Evolutionary conservation across 2,888 invertebrate species (phyloP).

Genomic region (Callyntrura sp.): DNA sequence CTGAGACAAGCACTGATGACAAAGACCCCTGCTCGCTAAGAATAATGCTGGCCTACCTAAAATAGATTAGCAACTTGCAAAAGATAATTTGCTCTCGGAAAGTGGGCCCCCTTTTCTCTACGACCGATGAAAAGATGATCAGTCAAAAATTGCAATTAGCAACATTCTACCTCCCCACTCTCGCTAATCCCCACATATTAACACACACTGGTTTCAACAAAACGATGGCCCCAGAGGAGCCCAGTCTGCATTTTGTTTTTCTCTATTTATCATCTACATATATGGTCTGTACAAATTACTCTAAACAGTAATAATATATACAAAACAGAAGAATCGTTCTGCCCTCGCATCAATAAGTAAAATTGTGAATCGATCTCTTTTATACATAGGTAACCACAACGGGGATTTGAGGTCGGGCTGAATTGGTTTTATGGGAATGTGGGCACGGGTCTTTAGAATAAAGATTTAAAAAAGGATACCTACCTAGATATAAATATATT

Average conservation of each 20-base stretch:
- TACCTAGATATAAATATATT: no score
- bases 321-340: no score
- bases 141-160: neutral
- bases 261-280: no score
- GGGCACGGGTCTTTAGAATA: conserved; percentile 43
- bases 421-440: conserved; percentile 75
- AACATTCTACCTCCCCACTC: neutral
- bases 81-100: no score
- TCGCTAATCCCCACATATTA: no score
- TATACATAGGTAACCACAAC: conserved; percentile 75
- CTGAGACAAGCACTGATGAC: conserved; percentile 16
- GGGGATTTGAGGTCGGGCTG: conserved; percentile 74
- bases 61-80: neutral
- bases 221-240: no score
- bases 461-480: neutral
- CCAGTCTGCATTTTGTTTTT: no score
- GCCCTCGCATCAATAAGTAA: no score
- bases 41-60: neutral
- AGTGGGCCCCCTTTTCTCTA: neutral
- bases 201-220: no score
- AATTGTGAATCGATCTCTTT: conserved; percentile 72
- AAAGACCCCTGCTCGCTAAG: neutral
- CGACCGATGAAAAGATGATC: neutral
- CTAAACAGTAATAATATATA: no score
- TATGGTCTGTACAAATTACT: no score